Evolutionary conservation across 1,140 invertebrate species (phyloP), one percentile per base, ranked within the genome.

Genomic region (Drosophila insularis): DNA sequence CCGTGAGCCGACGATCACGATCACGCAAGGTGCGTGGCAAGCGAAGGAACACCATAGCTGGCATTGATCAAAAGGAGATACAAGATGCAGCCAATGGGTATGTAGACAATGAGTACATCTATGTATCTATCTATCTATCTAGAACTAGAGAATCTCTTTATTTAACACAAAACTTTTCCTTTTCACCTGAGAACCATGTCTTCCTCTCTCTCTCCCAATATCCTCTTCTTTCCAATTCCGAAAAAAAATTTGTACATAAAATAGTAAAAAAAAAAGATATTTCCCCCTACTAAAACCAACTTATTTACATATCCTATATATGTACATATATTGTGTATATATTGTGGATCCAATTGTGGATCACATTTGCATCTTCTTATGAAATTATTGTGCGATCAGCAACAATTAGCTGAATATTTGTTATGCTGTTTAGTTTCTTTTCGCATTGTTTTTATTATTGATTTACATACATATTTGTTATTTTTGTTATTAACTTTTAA

Each of bases 31-130:
- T 95, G 66, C 93, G 96, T 74, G 95, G 95, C 91, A 96, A 96
- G 92, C 94, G 97, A 94, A 94, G 97, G 91, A 98, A 97, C 91
- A 98, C 97, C 78, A 96, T 98, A 89, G 96, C 97, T 74, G 96
- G 97, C 80, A 97, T 96, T 74, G 96, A 97, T 94, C 95, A 96
- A 84, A 96, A 96, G 92, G 96, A 97, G 93, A 95, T 97, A 92
- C 94, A 95, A 92, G 95, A 96, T 92, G 95, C 95, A 90, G 93
- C 95, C 74, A 95, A 94, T 93, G 95, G 95, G 95, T 96, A 94
- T 94, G 95, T 94, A 92, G 91, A 70, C 31, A 14, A 91, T 92
- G 90, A 82, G 4, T 31, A 21, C 13, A 39, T 10, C 7, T 40
- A 32, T 67, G 0, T 11, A n/a, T 56, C 17, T 10, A 56, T 32